phyloP scores from a whole-genome alignment of 2,888 invertebrate genomes.

The Desoria tigrina region DNA sequence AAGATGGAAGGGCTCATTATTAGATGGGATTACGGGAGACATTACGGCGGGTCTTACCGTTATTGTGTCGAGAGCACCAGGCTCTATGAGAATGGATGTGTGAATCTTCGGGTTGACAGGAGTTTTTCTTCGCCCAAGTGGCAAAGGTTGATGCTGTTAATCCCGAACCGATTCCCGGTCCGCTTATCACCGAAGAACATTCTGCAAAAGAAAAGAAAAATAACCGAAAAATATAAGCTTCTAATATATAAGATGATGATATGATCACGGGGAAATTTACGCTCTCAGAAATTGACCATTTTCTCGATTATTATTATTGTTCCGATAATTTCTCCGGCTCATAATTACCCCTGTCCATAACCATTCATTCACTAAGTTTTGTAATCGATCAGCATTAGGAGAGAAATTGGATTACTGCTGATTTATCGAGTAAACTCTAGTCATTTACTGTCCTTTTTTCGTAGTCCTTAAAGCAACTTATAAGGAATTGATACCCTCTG shows the following conservation, averaged over 20 bases:
- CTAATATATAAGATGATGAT: not conserved
- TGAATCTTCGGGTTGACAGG: slow-evolving; percentile 61
- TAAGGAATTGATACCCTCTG: too few relatives aligned
- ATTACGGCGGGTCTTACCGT: slow-evolving; percentile 55
- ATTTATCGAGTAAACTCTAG: too few relatives aligned
- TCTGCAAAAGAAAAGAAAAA: slow-evolving; percentile 55
- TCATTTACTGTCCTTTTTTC: too few relatives aligned
- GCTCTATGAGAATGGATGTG: slow-evolving; percentile 60
- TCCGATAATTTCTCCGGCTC: too few relatives aligned
- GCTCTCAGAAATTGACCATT: too few relatives aligned
- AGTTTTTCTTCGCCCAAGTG: slow-evolving; percentile 57
- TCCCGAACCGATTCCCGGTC: slow-evolving; percentile 55
- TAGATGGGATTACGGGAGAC: not conserved
- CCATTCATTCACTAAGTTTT: too few relatives aligned
- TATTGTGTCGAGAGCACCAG: slow-evolving; percentile 60
- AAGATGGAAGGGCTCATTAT: slow-evolving; percentile 8
- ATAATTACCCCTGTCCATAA: too few relatives aligned
- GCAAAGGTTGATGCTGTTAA: slow-evolving; percentile 58
- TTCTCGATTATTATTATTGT: too few relatives aligned
- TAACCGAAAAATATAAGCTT: not conserved
- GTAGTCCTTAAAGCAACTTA: too few relatives aligned
- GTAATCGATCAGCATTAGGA: too few relatives aligned
- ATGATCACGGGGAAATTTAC: not conserved
- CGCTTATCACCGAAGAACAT: slow-evolving; percentile 59
- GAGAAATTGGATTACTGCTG: too few relatives aligned